Conservation (phyloP, 2,797 vertebrate species). For the Pteropus rufus region DNA sequence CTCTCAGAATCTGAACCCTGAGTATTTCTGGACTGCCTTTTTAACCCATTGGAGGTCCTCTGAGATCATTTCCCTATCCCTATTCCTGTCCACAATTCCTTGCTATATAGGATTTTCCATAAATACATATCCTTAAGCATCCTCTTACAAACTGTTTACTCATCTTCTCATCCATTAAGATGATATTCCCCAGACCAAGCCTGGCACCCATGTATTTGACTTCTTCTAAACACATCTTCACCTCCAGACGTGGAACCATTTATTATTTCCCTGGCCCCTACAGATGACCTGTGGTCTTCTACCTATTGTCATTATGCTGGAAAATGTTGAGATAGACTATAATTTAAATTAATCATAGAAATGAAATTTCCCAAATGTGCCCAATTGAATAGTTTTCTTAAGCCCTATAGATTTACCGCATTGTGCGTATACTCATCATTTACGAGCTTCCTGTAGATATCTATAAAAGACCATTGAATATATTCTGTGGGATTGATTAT, state of each 20-base stretch:
- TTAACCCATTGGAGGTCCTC: neutral
- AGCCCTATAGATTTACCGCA: neutral
- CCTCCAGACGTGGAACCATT: neutral
- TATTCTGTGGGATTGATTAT: neutral
- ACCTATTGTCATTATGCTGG: neutral
- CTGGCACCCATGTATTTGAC: slow-evolving; percentile 18
- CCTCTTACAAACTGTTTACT: slow-evolving; percentile 40
- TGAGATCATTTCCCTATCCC: neutral
- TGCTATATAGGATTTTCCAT: slow-evolving; percentile 3
- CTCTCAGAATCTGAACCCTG: neutral
- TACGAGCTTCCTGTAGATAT: neutral
- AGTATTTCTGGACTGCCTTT: neutral
- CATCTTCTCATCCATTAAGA: slow-evolving; percentile 47
- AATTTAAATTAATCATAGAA: slow-evolving; percentile 37
- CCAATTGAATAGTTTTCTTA: neutral
- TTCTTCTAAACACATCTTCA: slow-evolving; percentile 30
- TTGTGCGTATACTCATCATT: neutral
- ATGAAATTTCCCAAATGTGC: slow-evolving; percentile 12
- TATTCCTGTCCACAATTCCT: slow-evolving; percentile 1
- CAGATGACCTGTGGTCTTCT: neutral
- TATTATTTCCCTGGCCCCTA: neutral
- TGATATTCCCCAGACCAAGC: slow-evolving; percentile 14
- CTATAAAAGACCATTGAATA: neutral
- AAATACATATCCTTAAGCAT: slow-evolving; percentile 32
- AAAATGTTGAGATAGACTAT: slow-evolving; percentile 13